Evolutionary conservation across 2,113 vertebrate genomes (phyloP), one percentile per base, ranked within the genome.

Genomic region (Leptobrachium ailaonicum): DNA sequence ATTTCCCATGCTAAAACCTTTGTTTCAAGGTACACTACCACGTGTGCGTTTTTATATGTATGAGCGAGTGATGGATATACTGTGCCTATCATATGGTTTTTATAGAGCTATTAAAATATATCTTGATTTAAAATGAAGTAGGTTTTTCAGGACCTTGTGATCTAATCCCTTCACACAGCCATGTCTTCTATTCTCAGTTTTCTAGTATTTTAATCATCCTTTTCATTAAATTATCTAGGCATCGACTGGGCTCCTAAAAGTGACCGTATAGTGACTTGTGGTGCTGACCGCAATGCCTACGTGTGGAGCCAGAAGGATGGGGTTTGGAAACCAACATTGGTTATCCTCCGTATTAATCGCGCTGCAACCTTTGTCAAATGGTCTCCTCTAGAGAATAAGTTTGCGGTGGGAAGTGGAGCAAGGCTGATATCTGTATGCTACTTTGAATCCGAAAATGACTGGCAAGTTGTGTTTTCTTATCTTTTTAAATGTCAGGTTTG

Each of bases 231-330:
- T 32, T 64, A 73, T 84, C 43, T 79, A 99, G 98, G 98, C 40
- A 99, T 99, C 8, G 98, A 99, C 90, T 99, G 98, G 98, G 98
- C 98, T 88, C 96, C 98, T 73, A 98, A 98, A 88, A 99, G 97
- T 0, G 97, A 99, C 83, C 96, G 97, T 73, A 99, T 99, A 8
- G 98, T 99, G 81, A 99, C 98, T 2, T 99, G 98, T 0, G 98
- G 98, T 2, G 96, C 98, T 0, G 98, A 99, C 88, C 96, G 98
- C 7, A 99, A 99, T 1, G 98, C 98, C 77, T 99, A 99, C 0
- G 98, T 99, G 83, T 99, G 98, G 98, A 98, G 96, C 84, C 98
- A 97, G 90, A 99, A 99, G 73, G 97, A 99, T 0, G 97, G 96
- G 0, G 88, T 97, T 50, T 99, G 98, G 98, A 99, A 99, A 84